Evolutionary conservation across 1,140 invertebrate genomes (phyloP), one percentile per base, ranked within the genome.

Genomic region (Trichonephila inaurata): DNA sequence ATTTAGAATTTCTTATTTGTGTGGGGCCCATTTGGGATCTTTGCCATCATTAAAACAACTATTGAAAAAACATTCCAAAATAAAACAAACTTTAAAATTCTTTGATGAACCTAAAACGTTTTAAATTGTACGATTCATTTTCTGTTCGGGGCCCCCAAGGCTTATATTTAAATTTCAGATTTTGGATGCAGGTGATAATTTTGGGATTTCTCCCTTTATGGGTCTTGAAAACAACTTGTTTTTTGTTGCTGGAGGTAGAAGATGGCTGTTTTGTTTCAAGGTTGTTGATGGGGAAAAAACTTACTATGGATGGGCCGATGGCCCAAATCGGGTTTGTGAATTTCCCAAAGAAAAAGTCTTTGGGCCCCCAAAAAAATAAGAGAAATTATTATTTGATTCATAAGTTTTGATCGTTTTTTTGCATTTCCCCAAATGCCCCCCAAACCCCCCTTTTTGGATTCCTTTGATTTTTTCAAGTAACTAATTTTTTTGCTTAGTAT

Each of bases 211-310:
- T 21, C 12, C 19, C 62, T n/a, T n/a, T 1, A 51, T 33, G 12
- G 85, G 40, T 51, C 61, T 88, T 24, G 69, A 93, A 1, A 88
- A 64, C 19, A 77, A 14, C 0, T 21, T 81, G 6, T 19, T 88
- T 2, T 93, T 93, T 89, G 66, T 81, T 81, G 40, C 85, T 69
- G 92, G 85, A 61, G 62, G 72, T 7, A 60, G 28, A 62, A 81
- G 69, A 93, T 82, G 19, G 16, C 6, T 86, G 72, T 16, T 28
- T 93, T 51, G 40, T 21, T 21, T 10, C 44, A 62, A 69, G 16
- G 40, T 64, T n/a, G 51, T 93, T 81, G 92, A 93, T 81, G 58
- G 62, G 1, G 92, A 89, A 24, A 93, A 89, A 44, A 93, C 92
- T 8, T 93, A 88, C 40, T 64, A 33, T 62, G 92, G 92, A 58